A percentile compares a stretch with the other conserved stretches of the same genome.
Conservation (phyloP, 2,888 invertebrate species). For the Ennomos quercinarius region DNA sequence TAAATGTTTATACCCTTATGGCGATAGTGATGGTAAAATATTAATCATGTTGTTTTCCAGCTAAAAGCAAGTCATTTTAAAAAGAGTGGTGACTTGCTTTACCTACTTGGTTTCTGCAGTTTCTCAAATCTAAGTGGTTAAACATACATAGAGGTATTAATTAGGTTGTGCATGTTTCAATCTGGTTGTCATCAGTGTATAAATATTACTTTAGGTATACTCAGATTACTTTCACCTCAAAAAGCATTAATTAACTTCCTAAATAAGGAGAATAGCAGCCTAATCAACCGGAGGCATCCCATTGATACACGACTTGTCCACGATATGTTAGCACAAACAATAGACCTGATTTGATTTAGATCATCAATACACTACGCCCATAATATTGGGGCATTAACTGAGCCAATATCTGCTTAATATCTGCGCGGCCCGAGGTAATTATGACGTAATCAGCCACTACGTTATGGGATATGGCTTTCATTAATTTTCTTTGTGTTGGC, state of each 20-base stretch:
- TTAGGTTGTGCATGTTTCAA: too few species aligned
- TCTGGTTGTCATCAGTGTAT: not conserved
- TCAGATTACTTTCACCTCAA: not conserved
- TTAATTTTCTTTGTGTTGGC: conserved; percentile 41
- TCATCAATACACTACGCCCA: conserved; percentile 51
- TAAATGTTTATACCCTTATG: too few species aligned
- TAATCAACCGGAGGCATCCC: conserved; percentile 25
- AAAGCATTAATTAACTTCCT: conserved; percentile 10
- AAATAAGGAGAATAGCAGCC: not conserved
- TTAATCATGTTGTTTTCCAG: too few species aligned
- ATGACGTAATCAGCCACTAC: conserved; percentile 49
- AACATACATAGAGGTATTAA: too few species aligned
- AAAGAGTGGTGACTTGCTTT: too few species aligned
- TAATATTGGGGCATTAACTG: conserved; percentile 56
- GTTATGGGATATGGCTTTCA: conserved; percentile 38
- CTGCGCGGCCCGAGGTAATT: conserved; percentile 48
- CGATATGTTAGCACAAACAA: conserved; percentile 54
- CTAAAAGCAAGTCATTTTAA: too few species aligned
- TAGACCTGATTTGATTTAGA: conserved; percentile 59
- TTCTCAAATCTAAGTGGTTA: too few species aligned
- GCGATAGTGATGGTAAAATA: too few species aligned
- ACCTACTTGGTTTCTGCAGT: too few species aligned
- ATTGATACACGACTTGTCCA: conserved; percentile 35
- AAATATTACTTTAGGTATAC: conserved; percentile 8
- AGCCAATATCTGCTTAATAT: conserved; percentile 54